Conservation (phyloP, 1,140 invertebrate species). For the Cyrtorhinus lividipennis region DNA sequence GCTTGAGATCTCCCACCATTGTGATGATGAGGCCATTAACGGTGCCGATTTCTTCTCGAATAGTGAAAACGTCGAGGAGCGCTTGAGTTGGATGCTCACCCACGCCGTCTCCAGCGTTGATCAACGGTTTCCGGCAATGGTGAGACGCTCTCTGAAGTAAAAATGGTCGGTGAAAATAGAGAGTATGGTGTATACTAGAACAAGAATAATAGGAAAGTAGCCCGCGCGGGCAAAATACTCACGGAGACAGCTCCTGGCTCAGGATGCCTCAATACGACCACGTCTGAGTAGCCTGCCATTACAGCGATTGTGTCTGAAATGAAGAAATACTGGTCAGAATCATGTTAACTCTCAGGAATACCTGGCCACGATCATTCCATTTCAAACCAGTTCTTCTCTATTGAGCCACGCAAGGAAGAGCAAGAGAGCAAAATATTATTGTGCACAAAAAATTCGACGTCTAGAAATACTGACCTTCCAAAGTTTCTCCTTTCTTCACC, state of each 20-base stretch:
- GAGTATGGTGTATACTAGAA: too few species aligned
- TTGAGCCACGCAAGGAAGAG: too few species aligned
- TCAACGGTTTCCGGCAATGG: conserved; percentile 71
- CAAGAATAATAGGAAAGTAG: too few species aligned
- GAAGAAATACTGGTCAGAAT: too few species aligned
- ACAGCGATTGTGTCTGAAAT: conserved; percentile 58
- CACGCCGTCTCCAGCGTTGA: conserved; percentile 96
- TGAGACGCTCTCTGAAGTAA: conserved; percentile 57
- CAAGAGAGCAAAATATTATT: too few species aligned
- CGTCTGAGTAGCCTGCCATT: conserved; percentile 78
- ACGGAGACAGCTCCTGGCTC: conserved; percentile 79
- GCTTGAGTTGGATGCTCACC: conserved; percentile 99
- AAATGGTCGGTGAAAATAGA: conserved; percentile 14
- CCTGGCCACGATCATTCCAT: background rate
- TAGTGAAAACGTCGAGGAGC: conserved; percentile 93
- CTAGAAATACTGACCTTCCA: conserved; percentile 47
- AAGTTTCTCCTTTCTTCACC: conserved; percentile 88
- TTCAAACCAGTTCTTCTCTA: too few species aligned
- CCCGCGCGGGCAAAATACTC: conserved; percentile 34
- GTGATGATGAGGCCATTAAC: conserved; percentile 90
- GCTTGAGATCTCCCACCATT: conserved; percentile 91
- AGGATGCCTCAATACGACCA: conserved; percentile 88
- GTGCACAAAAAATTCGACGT: too few species aligned
- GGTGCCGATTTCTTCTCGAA: conserved; percentile 95
- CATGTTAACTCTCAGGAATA: too few species aligned